A percentile compares a stretch with the other conserved stretches of the same genome.
Evolutionary conservation across 2,113 vertebrate genomes (phyloP).

Genomic region (Tympanuchus pallidicinctus): DNA sequence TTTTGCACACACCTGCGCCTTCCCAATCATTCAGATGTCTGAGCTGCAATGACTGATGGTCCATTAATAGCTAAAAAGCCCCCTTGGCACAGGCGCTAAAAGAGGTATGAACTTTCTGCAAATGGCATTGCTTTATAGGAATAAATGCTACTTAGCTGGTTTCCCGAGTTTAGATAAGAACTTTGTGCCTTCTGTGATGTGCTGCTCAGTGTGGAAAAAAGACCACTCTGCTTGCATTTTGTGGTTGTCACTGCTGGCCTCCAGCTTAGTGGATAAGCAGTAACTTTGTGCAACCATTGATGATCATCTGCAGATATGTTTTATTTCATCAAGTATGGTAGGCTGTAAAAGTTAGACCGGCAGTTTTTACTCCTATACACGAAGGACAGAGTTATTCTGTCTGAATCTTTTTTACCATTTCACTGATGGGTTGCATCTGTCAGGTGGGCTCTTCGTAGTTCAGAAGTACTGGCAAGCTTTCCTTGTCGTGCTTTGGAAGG

Average conservation of each 20-base stretch:
- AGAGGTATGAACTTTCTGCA: conserved; percentile 28
- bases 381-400: background rate
- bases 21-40: background rate
- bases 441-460: background rate
- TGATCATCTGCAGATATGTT: background rate
- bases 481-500: background rate
- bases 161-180: background rate
- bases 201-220: background rate
- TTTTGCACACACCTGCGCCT: background rate
- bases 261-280: background rate
- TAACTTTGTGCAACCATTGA: background rate
- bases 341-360: background rate
- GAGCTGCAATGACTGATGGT: background rate
- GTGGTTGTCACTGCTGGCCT: background rate
- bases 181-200: background rate
- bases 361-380: background rate
- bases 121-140: conserved; percentile 15
- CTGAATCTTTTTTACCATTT: background rate
- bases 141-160: background rate
- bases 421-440: fast-evolving
- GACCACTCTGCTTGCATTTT: background rate
- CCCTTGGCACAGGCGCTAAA: background rate
- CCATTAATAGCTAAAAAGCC: background rate
- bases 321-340: background rate
- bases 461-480: background rate